Evolutionary conservation across 2,888 invertebrate species (phyloP).

Genomic region (Harpalus rubripes): DNA sequence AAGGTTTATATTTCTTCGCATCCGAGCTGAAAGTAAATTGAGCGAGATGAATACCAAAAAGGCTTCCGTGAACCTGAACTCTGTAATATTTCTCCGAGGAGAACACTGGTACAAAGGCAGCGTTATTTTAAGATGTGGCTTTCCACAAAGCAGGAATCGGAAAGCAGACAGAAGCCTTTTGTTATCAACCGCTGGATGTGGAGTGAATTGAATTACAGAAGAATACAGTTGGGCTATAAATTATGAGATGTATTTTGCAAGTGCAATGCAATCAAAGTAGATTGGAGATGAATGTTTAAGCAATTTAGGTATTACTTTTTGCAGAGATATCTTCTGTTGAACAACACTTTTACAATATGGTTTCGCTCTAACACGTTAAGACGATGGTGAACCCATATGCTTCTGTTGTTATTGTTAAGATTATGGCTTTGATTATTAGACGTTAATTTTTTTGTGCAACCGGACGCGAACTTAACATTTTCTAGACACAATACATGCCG

Average conservation of each 20-base stretch:
- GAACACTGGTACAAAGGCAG: neutral
- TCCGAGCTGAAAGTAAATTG: conserved; percentile 38
- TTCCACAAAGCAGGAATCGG: conserved; percentile 26
- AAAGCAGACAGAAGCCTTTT: conserved; percentile 8
- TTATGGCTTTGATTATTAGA: too few species aligned
- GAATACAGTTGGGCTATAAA: conserved; percentile 15
- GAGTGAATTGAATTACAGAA: conserved; percentile 44
- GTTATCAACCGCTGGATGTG: conserved; percentile 12
- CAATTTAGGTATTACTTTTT: too few species aligned
- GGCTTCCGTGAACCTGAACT: conserved; percentile 40
- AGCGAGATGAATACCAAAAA: conserved; percentile 32
- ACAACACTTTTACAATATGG: too few species aligned
- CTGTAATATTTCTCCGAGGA: conserved; percentile 28
- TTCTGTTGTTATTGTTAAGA: too few species aligned
- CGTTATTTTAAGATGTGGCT: conserved; percentile 43
- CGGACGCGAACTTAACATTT: too few species aligned
- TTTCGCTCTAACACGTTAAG: too few species aligned
- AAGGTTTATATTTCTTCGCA: conserved; percentile 38
- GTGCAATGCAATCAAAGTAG: neutral
- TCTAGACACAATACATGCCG: too few species aligned
- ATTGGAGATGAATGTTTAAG: neutral
- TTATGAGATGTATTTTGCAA: conserved; percentile 18
- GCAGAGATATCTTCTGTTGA: too few species aligned
- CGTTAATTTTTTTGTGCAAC: too few species aligned
- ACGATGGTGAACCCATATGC: too few species aligned